These are phyloP conservation scores for Typhlichthys eigenmanni DNA, from an alignment of 2,797 vertebrate genomes.

Conservation along the genomic window DNA sequence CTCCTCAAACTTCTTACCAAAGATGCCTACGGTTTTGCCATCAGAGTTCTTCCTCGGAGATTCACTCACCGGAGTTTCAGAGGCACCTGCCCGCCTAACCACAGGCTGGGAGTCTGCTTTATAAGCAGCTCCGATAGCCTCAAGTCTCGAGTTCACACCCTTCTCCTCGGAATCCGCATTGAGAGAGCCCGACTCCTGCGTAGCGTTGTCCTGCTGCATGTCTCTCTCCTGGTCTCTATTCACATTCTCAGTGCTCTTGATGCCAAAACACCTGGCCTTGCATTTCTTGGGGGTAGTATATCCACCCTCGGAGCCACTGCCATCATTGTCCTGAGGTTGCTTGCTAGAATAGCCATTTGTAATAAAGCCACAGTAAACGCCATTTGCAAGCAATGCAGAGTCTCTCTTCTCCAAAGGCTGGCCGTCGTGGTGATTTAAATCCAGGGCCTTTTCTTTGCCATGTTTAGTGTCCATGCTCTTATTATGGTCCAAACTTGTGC, in stretches of 20 bases:
- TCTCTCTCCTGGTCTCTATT: conserved; percentile 85
- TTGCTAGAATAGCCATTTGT: conserved; percentile 92
- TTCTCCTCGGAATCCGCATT: conserved; percentile 74
- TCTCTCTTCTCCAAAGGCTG: conserved; percentile 79
- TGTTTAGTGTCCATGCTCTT: conserved; percentile 90
- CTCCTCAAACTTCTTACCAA: conserved; percentile 91
- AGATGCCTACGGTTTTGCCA: conserved; percentile 81
- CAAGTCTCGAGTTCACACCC: conserved; percentile 77
- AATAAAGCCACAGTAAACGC: conserved; percentile 85
- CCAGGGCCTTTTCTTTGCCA: conserved; percentile 81
- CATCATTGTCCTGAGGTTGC: conserved; percentile 86
- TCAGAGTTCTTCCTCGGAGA: conserved; percentile 89
- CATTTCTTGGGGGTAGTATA: conserved; percentile 94
- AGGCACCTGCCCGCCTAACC: conserved; percentile 47
- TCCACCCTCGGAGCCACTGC: conserved; percentile 93
- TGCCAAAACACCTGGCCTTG: conserved; percentile 86
- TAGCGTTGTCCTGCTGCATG: conserved; percentile 80
- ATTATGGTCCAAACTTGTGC: conserved; percentile 83
- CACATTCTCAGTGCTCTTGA: conserved; percentile 87
- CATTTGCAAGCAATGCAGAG: conserved; percentile 84
- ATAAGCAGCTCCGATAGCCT: conserved; percentile 76
- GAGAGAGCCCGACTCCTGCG: conserved; percentile 62
- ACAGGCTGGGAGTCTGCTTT: conserved; percentile 65
- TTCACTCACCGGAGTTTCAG: conserved; percentile 74
- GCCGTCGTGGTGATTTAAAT: conserved; percentile 64